Evolutionary conservation across 1,140 invertebrate genomes (phyloP).

Genomic region (Heterodera schachtii): DNA sequence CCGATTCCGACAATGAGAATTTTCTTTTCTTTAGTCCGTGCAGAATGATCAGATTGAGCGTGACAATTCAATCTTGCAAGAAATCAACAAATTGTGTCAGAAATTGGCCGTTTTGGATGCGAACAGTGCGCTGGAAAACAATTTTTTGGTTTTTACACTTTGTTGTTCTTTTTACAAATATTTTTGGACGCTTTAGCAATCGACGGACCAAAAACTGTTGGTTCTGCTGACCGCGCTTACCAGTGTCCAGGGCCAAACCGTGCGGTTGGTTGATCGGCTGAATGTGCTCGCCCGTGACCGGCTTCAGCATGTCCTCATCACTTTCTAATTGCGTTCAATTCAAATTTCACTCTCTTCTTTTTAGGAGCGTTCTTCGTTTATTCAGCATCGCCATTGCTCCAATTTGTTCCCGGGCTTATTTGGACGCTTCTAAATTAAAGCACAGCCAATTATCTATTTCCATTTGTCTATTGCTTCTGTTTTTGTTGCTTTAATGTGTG

Average conservation of each 20-base stretch:
- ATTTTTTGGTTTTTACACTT: slow-evolving; percentile 18
- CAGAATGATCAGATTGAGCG: slow-evolving; percentile 33
- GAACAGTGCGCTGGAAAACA: slow-evolving; percentile 7
- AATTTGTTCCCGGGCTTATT: not conserved
- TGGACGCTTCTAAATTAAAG: not conserved
- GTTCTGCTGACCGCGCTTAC: slow-evolving; percentile 44
- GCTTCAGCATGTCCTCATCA: slow-evolving; percentile 6
- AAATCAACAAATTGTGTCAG: slow-evolving; percentile 48
- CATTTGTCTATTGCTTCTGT: too few species aligned
- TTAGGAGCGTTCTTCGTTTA: slow-evolving; percentile 8
- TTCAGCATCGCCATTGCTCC: not conserved
- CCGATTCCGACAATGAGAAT: not conserved
- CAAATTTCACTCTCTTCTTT: not conserved
- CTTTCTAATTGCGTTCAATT: not conserved
- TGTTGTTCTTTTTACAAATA: not conserved
- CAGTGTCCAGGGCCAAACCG: slow-evolving; percentile 33
- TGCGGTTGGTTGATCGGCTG: slow-evolving; percentile 13
- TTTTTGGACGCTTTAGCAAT: slow-evolving; percentile 30
- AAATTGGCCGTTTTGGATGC: slow-evolving; percentile 36
- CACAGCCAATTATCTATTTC: too few species aligned
- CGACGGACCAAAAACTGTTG: slow-evolving; percentile 44
- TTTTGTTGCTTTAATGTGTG: too few species aligned
- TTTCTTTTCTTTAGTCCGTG: slow-evolving; percentile 36
- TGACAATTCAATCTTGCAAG: slow-evolving; percentile 32
- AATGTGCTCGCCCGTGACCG: slow-evolving; percentile 9